phyloP scores from a whole-genome alignment of 2,113 vertebrate species.

The Spermophilus dauricus region DNA sequence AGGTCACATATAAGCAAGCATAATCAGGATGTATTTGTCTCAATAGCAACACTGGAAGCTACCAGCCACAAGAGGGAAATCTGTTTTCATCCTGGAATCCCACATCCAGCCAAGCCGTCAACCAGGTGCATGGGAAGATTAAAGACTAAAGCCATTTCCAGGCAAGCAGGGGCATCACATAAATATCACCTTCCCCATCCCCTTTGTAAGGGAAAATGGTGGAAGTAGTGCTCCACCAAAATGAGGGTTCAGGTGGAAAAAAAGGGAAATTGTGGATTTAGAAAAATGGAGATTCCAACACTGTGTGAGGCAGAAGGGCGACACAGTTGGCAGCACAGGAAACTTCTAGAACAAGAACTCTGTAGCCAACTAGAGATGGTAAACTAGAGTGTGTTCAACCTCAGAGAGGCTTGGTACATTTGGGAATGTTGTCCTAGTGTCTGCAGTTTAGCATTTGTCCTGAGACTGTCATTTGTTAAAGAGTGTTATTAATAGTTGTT shows the following conservation, averaged over 20 bases:
- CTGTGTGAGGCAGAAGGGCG: background rate
- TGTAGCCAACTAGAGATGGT: background rate
- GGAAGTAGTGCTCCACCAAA: background rate
- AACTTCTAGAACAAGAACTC: background rate
- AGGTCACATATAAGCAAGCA: background rate
- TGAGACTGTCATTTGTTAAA: background rate
- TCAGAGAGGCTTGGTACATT: background rate
- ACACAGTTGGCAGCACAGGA: background rate
- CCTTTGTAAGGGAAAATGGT: background rate
- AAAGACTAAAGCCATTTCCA: background rate
- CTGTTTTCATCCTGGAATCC: background rate
- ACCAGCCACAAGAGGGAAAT: background rate
- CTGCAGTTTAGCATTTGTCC: background rate
- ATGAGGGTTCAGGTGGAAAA: background rate
- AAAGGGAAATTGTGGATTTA: too few species aligned
- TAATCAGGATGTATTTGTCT: background rate
- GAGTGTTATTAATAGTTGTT: background rate
- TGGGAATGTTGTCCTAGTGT: background rate
- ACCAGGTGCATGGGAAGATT: background rate
- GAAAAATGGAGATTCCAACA: background rate
- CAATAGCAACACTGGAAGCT: background rate
- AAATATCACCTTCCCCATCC: background rate
- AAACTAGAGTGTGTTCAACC: background rate
- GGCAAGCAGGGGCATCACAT: background rate
- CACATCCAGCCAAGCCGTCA: background rate